Percentiles rank a stretch among this genome's conserved stretches.
Evolutionary conservation across 2,888 invertebrate species (phyloP).

Genomic region (Hofmannophila pseudospretella): DNA sequence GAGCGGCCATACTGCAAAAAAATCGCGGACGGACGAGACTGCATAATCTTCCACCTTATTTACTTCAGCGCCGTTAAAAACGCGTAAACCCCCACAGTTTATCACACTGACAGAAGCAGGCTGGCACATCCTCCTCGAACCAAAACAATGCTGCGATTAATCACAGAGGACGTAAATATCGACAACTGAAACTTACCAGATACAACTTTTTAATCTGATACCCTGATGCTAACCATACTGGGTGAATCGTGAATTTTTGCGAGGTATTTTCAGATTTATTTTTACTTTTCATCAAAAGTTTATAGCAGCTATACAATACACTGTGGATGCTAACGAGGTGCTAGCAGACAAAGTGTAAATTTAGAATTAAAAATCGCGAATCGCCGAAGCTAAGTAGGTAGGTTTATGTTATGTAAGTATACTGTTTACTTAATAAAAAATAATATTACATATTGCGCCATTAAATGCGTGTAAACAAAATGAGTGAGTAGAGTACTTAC

Average conservation of each 20-base stretch:
- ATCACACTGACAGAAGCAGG: slow-evolving; percentile 25
- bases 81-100: slow-evolving; percentile 38
- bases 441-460: no score
- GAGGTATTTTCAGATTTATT: background rate
- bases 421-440: no score
- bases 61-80: slow-evolving; percentile 53
- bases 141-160: slow-evolving; percentile 64
- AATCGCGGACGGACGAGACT: slow-evolving; percentile 35
- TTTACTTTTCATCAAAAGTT: background rate
- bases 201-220: slow-evolving; percentile 49
- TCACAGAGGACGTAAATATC: slow-evolving; percentile 59
- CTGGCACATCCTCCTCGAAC: slow-evolving; percentile 21
- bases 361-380: background rate
- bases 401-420: no score
- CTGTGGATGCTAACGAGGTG: background rate
- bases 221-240: slow-evolving; percentile 33
- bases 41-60: slow-evolving; percentile 57
- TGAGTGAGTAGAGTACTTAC: no score
- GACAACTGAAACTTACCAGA: slow-evolving; percentile 58
- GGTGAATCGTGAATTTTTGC: background rate
- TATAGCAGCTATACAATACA: background rate
- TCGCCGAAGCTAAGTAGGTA: no score
- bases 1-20: slow-evolving; percentile 49
- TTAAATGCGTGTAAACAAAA: no score
- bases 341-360: background rate